phyloP scores from a whole-genome alignment of 2,888 invertebrate genomes.

The Nineta flava region DNA sequence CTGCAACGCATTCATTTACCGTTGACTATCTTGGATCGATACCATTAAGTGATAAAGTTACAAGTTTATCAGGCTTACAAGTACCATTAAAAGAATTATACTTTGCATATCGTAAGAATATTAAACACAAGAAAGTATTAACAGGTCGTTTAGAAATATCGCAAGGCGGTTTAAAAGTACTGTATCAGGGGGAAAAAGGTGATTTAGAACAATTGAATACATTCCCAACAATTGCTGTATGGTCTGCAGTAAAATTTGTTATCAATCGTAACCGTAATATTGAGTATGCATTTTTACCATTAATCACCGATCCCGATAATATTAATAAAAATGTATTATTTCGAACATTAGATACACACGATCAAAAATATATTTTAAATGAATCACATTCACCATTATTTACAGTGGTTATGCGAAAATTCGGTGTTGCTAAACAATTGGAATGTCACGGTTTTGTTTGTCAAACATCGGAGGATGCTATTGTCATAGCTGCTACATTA shows the following conservation, averaged over 20 bases:
- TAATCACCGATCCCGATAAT: slow-evolving; percentile 68
- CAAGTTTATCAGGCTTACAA: slow-evolving; percentile 69
- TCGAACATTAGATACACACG: slow-evolving; percentile 33
- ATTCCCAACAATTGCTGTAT: slow-evolving; percentile 81
- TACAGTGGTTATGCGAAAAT: slow-evolving; percentile 76
- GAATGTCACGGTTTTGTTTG: slow-evolving; percentile 88
- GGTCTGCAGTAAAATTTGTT: slow-evolving; percentile 81
- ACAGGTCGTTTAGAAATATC: slow-evolving; percentile 52
- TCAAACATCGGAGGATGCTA: slow-evolving; percentile 77
- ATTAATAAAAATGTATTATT: slow-evolving; percentile 58
- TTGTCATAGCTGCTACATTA: slow-evolving; percentile 78
- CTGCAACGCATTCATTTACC: slow-evolving; percentile 33
- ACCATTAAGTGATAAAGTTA: slow-evolving; percentile 61
- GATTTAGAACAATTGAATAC: slow-evolving; percentile 56
- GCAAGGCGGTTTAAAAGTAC: slow-evolving; percentile 53
- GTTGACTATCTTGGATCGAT: slow-evolving; percentile 74
- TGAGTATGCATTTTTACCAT: slow-evolving; percentile 64
- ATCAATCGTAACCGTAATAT: slow-evolving; percentile 38
- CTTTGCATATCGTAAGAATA: slow-evolving; percentile 39
- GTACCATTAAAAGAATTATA: slow-evolving; percentile 62
- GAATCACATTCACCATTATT: slow-evolving; percentile 67
- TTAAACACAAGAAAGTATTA: slow-evolving; percentile 33
- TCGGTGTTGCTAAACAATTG: slow-evolving; percentile 58
- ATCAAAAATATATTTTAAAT: slow-evolving; percentile 38
- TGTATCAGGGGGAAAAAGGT: slow-evolving; percentile 44